phyloP scores from a whole-genome alignment of 2,888 invertebrate genomes.

The Lasioglossum villosulum region DNA sequence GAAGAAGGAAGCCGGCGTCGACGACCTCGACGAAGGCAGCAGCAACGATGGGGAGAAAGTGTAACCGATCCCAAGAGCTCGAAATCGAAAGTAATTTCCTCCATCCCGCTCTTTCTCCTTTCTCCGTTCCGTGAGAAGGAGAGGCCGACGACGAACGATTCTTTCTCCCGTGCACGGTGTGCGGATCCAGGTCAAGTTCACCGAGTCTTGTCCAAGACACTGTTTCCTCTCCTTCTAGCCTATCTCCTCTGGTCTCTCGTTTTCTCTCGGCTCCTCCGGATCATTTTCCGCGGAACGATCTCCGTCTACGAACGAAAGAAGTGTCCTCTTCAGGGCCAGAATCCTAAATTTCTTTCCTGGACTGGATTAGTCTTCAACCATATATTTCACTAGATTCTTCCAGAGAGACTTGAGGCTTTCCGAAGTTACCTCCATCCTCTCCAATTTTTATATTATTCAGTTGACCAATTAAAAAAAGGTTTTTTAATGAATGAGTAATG shows the following conservation, averaged over 20 bases:
- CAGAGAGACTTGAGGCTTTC: too few species aligned
- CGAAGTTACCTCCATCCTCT: too few species aligned
- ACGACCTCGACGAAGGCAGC: slow-evolving; percentile 46
- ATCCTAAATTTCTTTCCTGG: neutral
- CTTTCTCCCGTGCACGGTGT: slow-evolving; percentile 67
- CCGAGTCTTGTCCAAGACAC: slow-evolving; percentile 55
- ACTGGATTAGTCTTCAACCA: neutral
- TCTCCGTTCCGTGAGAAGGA: slow-evolving; percentile 71
- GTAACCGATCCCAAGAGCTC: slow-evolving; percentile 73
- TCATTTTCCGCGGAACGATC: slow-evolving; percentile 22
- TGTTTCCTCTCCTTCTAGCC: slow-evolving; percentile 65
- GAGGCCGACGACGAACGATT: slow-evolving; percentile 73
- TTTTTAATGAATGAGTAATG: too few species aligned
- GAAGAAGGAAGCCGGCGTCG: slow-evolving; percentile 70
- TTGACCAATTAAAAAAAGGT: too few species aligned
- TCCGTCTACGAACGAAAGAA: neutral
- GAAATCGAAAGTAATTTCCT: slow-evolving; percentile 81
- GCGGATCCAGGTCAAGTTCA: slow-evolving; percentile 77
- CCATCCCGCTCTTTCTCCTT: slow-evolving; percentile 74
- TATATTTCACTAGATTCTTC: neutral
- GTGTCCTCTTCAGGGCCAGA: neutral
- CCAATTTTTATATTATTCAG: too few species aligned
- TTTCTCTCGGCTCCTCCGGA: slow-evolving; percentile 19
- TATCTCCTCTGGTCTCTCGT: slow-evolving; percentile 45
- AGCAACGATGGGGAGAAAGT: slow-evolving; percentile 67